Evolutionary conservation across 2,797 vertebrate species (phyloP), one percentile per base, ranked within the genome.

Genomic region (Poecile montanus): DNA sequence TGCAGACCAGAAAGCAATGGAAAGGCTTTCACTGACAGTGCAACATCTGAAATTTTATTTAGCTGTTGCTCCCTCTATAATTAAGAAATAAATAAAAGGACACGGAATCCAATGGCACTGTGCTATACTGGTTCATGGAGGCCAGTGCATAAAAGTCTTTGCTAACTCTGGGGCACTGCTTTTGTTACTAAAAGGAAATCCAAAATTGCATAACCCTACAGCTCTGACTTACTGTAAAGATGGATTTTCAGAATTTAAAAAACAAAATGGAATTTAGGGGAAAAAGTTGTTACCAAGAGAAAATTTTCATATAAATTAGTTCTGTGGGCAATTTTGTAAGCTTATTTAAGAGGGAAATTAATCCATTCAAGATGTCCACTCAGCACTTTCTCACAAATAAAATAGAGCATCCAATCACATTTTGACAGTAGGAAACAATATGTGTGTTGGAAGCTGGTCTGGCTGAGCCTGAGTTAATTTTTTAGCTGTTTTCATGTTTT

Each of bases 71-170:
- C 26, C 32, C 23, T 74, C 65, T 54, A 1, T 40, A 61, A 72
- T 32, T 56, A 75, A 47, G 29, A 82, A 38, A 58, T 47, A 60
- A 78, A 42, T 68, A 50, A 42, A 85, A 60, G 19, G 30, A 16
- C 7, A 4, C 21, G 66, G 68, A 76, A 62, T 83, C 3, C 27
- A 38, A 29, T 22, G 10, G 10, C 6, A 6, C 14, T 23, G 13
- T 0, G 0, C 51, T 30, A 6, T 50, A 14, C 5, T 20, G 13
- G 18, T 45, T 44, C 3, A 2, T 4, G 36, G 73, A 81, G 34
- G 10, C 4, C 5, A 2, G 1, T 23, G 30, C 4, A 16, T 56
- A 21, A 34, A 88, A 65, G 16, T 34, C 50, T 22, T 22, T 61
- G 34, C 27, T 27, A 26, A 7, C 11, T 7, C 27, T 32, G 15